phyloP scores from a whole-genome alignment of 2,888 invertebrate species.

The Chouioia cunea region DNA sequence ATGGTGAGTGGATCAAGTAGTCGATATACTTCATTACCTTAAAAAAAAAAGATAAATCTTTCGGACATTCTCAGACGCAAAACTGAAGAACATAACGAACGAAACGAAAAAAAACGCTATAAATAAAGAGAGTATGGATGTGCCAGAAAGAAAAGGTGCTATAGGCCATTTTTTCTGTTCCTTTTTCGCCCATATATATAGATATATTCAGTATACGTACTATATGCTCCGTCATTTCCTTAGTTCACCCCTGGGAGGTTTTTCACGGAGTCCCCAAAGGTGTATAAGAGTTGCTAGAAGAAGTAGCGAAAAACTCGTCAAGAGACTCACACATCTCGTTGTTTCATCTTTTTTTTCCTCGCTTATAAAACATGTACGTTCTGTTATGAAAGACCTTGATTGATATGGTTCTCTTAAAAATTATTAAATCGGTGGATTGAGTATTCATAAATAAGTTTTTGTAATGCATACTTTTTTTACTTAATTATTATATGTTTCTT shows the following conservation, averaged over 20 bases:
- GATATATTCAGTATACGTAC: neutral
- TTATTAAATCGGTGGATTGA: slow-evolving; percentile 6
- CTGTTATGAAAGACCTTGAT: neutral
- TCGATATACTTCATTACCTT: slow-evolving; percentile 42
- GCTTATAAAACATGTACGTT: neutral
- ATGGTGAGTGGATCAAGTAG: slow-evolving; percentile 63
- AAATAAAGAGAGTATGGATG: neutral
- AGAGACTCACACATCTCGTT: slow-evolving; percentile 24
- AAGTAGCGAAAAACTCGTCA: neutral
- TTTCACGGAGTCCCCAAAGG: slow-evolving; percentile 1
- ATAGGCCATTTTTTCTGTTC: slow-evolving; percentile 17
- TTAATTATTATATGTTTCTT: neutral
- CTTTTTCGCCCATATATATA: neutral
- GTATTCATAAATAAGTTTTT: neutral
- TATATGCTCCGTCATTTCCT: slow-evolving; percentile 14
- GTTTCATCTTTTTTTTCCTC: neutral
- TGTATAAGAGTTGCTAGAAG: slow-evolving; percentile 1
- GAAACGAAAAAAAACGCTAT: neutral
- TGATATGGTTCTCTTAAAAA: neutral
- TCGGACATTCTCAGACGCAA: slow-evolving; percentile 18
- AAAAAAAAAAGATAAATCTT: slow-evolving; percentile 13
- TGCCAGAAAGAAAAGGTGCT: neutral
- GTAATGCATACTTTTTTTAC: slow-evolving; percentile 4
- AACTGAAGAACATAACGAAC: neutral
- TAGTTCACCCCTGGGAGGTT: slow-evolving; percentile 4